Base-by-base conservation (phyloP, 2,113 vertebrate species). In the Microtus ochrogaster region DNA sequence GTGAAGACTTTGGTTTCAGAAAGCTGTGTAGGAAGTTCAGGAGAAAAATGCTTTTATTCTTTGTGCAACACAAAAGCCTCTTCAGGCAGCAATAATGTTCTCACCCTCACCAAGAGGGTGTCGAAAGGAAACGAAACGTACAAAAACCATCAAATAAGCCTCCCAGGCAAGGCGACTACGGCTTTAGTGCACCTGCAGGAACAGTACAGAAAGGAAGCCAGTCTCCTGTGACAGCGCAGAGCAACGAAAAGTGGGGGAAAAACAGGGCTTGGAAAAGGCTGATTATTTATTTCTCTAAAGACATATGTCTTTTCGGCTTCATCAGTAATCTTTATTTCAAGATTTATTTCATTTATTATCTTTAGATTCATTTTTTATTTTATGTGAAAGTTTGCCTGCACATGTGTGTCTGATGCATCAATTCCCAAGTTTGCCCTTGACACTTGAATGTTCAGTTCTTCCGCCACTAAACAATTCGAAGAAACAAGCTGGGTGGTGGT, bases 1-100 rank as follows among this genome's bases (percentile, higher is more conserved):
- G 99, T 99, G 95, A 99, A 99, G 72, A 99, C 99, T 98, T 99
- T 99, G 86, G 99, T 99, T 99, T 99, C 99, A 96, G 99, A 99
- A 98, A 99, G 99, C 99, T 99, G 98, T 90, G 96, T 87, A 66
- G 73, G 49, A 97, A 68, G 14, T 26, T 39, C 33, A 19, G 52
- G 76, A 84, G 74, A 82, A 85, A 68, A 47, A 26, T 1, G 55
- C 2, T 65, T 96, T 97, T 93, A 98, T 68, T 92, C 6, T 95
- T 47, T 4, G 63, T 24, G 16, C 16, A 90, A 90, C 0, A 11
- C 63, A 33, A 97, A 66, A 28, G 52, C 11, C 91, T 74, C 86
- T 94, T 87, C 65, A 95, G 47, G 77, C 55, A 88, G 12, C 14
- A 66, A n/a, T 63, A 66, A n/a, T 63, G 47, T 13, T 72, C 47